These are phyloP conservation scores for Pemphigus obesinymphae DNA, from an alignment of 1,140 invertebrate genomes.

Conservation along the genomic window DNA sequence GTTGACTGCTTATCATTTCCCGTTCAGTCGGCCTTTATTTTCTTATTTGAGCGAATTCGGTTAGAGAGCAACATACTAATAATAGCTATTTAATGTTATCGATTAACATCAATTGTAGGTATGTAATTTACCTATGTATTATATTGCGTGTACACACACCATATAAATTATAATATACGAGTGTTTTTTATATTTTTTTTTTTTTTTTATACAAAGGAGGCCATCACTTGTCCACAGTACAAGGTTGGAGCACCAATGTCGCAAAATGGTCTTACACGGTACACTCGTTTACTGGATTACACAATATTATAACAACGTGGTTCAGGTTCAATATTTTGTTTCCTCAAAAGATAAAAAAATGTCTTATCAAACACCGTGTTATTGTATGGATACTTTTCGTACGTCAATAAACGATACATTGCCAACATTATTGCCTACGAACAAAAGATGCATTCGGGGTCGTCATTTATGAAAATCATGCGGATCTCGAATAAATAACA, in stretches of 20 bases:
- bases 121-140: neutral
- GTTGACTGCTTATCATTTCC: neutral
- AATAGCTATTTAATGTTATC: neutral
- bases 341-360: constrained; percentile 6
- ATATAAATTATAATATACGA: too few species aligned
- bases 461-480: too few species aligned
- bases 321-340: neutral
- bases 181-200: too few species aligned
- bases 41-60: neutral
- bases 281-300: neutral
- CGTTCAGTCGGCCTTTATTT: constrained; percentile 1
- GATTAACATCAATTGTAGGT: neutral
- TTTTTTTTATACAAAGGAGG: neutral
- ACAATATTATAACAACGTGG: neutral
- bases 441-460: neutral
- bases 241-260: neutral
- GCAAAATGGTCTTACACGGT: neutral
- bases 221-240: neutral
- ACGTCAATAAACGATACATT: neutral
- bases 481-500: too few species aligned
- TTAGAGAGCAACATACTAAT: neutral
- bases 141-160: too few species aligned
- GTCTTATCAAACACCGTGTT: neutral
- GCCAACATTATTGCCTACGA: neutral
- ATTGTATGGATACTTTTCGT: neutral